Conservation (phyloP, 2,797 vertebrate species). For the Propithecus deckenii region DNA sequence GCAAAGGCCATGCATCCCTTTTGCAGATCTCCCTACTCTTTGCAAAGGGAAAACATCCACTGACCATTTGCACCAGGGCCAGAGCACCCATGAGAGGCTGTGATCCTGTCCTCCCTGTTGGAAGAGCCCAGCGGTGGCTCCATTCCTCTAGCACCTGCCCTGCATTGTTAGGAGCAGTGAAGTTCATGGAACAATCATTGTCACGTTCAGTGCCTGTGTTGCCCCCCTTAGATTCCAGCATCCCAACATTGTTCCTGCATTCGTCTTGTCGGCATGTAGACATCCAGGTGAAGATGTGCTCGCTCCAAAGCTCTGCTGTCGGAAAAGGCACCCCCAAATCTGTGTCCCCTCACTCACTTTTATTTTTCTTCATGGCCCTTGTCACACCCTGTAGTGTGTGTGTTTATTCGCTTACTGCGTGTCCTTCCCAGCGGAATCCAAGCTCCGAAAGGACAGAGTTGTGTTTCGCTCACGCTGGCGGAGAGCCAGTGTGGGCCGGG, state of each 20-base stretch:
- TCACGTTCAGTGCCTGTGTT: accelerated
- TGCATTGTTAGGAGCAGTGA: background rate
- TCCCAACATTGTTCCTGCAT: background rate
- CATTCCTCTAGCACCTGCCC: too few species aligned
- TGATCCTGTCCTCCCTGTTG: background rate
- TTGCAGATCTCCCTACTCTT: background rate
- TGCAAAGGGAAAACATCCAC: background rate
- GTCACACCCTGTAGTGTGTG: accelerated
- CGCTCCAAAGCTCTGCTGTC: too few species aligned
- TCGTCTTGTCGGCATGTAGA: background rate
- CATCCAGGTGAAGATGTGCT: too few species aligned
- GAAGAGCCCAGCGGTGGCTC: accelerated
- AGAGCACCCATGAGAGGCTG: background rate
- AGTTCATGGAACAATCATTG: background rate
- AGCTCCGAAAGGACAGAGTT: too few species aligned
- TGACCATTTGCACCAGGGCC: too few species aligned
- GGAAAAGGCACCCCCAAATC: background rate
- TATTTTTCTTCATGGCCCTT: background rate
- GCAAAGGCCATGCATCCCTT: background rate
- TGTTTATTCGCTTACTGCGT: accelerated
- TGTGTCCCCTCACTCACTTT: accelerated
- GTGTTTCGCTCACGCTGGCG: accelerated
- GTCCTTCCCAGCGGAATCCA: background rate
- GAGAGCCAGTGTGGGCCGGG: accelerated
- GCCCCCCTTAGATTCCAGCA: accelerated